These are phyloP conservation scores for Uria aalge DNA, from an alignment of 2,113 vertebrate species.

Conservation along the genomic window DNA sequence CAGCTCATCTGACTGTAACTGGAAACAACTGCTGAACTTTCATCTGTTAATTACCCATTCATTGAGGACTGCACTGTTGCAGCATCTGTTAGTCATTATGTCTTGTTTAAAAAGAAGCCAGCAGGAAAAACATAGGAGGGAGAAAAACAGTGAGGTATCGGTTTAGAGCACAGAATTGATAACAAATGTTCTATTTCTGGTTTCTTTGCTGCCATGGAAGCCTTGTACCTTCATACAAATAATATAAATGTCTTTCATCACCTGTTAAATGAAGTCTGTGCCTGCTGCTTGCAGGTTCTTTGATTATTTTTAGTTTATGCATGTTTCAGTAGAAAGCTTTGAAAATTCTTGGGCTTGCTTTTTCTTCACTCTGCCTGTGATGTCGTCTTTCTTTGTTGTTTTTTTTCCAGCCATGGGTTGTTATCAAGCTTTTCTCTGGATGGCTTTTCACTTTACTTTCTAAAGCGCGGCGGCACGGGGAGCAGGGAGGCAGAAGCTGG, in stretches of 20 bases:
- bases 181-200: slow-evolving; percentile 45
- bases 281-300: slow-evolving; percentile 19
- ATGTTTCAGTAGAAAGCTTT: not conserved
- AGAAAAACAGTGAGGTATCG: not conserved
- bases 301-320: slow-evolving; percentile 34
- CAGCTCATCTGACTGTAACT: not conserved
- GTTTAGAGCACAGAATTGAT: slow-evolving; percentile 13
- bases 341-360: not conserved
- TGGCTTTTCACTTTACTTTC: not conserved
- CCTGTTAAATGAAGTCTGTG: slow-evolving; percentile 8
- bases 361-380: not conserved
- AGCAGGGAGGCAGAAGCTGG: not conserved
- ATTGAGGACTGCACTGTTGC: not conserved
- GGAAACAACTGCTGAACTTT: slow-evolving; percentile 41
- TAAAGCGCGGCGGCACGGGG: rapidly evolving
- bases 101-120: slow-evolving; percentile 17
- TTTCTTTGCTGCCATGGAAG: slow-evolving; percentile 6
- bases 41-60: slow-evolving; percentile 34
- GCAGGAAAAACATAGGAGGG: not conserved
- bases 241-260: slow-evolving; percentile 31
- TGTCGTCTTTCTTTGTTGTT: not conserved
- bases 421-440: not conserved
- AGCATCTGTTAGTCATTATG: slow-evolving; percentile 51
- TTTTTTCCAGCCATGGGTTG: not conserved
- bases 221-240: not conserved